These are phyloP conservation scores for Hyles euphorbiae DNA, from an alignment of 1,140 invertebrate genomes.

Conservation along the genomic window DNA sequence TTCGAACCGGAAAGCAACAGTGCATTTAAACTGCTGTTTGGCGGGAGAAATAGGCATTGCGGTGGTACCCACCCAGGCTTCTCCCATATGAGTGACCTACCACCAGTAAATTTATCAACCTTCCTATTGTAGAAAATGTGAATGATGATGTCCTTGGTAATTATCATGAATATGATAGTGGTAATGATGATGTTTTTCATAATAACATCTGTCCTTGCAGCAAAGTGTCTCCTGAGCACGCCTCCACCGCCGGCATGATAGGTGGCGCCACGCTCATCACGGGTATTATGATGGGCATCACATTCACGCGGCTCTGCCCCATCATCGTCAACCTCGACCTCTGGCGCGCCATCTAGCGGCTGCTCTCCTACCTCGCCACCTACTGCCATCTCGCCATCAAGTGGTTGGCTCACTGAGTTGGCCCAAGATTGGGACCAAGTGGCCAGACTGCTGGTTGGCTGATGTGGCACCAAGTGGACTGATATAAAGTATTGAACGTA, in stretches of 20 bases:
- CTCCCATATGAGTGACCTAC: too few relatives aligned
- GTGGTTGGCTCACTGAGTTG: not conserved
- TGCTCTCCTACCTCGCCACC: slow-evolving; percentile 27
- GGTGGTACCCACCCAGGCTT: too few relatives aligned
- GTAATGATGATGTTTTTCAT: too few relatives aligned
- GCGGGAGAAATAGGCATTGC: too few relatives aligned
- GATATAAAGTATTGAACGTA: too few relatives aligned
- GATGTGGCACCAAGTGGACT: too few relatives aligned
- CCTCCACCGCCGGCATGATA: slow-evolving; percentile 95
- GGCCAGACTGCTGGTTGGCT: too few relatives aligned
- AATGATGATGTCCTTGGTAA: slow-evolving; percentile 1
- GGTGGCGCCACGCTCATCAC: slow-evolving; percentile 92
- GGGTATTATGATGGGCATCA: slow-evolving; percentile 90
- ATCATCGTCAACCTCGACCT: slow-evolving; percentile 66
- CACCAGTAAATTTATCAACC: too few relatives aligned
- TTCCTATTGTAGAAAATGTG: too few relatives aligned
- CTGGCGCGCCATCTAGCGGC: slow-evolving; percentile 39
- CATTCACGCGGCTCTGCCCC: slow-evolving; percentile 85
- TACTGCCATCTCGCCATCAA: slow-evolving; percentile 2
- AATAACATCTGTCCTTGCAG: slow-evolving; percentile 73
- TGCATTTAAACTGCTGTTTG: too few relatives aligned
- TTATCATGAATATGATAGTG: not conserved
- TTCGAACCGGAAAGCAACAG: too few relatives aligned
- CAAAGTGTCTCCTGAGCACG: slow-evolving; percentile 88
- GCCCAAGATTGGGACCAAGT: too few relatives aligned